A percentile compares a stretch with the other conserved stretches of the same genome.
phyloP scores from a whole-genome alignment of 2,888 invertebrate species.

The Cerastis leucographa region DNA sequence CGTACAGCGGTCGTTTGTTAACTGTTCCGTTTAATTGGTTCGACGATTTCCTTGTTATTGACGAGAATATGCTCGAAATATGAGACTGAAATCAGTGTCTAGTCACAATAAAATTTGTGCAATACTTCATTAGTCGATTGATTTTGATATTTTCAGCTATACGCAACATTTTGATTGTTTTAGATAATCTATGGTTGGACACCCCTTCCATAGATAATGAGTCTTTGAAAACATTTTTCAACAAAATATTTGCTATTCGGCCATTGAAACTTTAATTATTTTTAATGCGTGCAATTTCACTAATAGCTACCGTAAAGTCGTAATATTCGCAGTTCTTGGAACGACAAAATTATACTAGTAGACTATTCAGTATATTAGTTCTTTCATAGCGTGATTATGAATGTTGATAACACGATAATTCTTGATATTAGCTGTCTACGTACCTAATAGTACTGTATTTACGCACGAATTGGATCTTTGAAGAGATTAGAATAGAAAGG shows the following conservation, averaged over 20 bases:
- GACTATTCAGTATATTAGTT: slow-evolving; percentile 5
- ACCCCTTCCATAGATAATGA: not conserved
- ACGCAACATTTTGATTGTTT: slow-evolving; percentile 4
- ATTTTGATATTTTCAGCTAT: not conserved
- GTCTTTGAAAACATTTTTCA: not conserved
- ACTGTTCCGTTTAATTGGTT: slow-evolving; percentile 49
- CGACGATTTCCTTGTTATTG: slow-evolving; percentile 38
- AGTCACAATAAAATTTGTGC: slow-evolving; percentile 22
- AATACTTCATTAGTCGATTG: not conserved
- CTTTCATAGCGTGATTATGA: slow-evolving; percentile 23
- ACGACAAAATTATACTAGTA: slow-evolving; percentile 13
- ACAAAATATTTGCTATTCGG: slow-evolving; percentile 10
- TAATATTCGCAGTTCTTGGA: slow-evolving; percentile 45
- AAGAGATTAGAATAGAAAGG: not conserved
- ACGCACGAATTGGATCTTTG: slow-evolving; percentile 12
- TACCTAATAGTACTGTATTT: not conserved
- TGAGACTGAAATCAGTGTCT: slow-evolving; percentile 2
- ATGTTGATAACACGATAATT: slow-evolving; percentile 28
- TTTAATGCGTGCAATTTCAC: slow-evolving; percentile 31
- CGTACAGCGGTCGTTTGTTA: slow-evolving; percentile 49
- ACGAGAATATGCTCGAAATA: slow-evolving; percentile 10
- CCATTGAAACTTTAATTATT: slow-evolving; percentile 33
- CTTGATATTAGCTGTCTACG: slow-evolving; percentile 11
- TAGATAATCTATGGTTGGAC: not conserved
- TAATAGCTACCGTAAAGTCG: slow-evolving; percentile 26